A percentile compares a stretch with the other conserved stretches of the same genome.
Evolutionary conservation across 2,113 vertebrate genomes (phyloP).

Genomic region (Tachysurus fulvidraco): DNA sequence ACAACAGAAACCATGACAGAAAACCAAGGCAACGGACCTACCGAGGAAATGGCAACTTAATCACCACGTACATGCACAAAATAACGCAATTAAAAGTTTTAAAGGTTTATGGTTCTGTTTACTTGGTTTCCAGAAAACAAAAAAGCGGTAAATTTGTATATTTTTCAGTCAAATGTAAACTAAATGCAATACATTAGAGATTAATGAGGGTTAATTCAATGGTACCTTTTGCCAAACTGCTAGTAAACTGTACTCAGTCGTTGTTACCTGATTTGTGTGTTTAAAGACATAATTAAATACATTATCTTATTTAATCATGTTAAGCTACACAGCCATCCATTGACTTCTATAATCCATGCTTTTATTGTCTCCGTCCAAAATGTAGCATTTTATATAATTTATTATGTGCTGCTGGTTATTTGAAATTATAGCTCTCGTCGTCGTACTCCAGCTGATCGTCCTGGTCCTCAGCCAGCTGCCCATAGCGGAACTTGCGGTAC

Average conservation of each 20-base stretch:
- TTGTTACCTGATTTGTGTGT: not conserved
- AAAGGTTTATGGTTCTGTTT: not conserved
- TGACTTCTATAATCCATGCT: not conserved
- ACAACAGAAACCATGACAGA: constrained; percentile 41
- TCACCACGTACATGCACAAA: constrained; percentile 8
- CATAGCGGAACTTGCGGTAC: constrained; percentile 91
- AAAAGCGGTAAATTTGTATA: not conserved
- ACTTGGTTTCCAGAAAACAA: constrained; percentile 6
- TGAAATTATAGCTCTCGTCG: constrained; percentile 91
- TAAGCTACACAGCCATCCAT: not conserved
- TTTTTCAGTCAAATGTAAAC: constrained; percentile 25
- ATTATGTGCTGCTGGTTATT: constrained; percentile 65
- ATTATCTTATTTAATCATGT: not conserved
- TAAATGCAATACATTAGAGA: not conserved
- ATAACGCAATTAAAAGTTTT: not conserved
- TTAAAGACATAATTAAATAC: not conserved
- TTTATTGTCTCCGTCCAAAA: not conserved
- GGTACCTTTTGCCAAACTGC: not conserved
- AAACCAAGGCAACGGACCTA: constrained; percentile 32
- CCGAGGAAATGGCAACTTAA: constrained; percentile 11
- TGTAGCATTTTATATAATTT: not conserved
- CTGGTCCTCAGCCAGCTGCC: constrained; percentile 83
- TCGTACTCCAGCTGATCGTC: constrained; percentile 92
- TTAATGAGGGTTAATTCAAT: not conserved
- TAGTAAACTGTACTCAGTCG: not conserved